Evolutionary conservation across 1,140 invertebrate species (phyloP).

Genomic region (Magallana gigas): DNA sequence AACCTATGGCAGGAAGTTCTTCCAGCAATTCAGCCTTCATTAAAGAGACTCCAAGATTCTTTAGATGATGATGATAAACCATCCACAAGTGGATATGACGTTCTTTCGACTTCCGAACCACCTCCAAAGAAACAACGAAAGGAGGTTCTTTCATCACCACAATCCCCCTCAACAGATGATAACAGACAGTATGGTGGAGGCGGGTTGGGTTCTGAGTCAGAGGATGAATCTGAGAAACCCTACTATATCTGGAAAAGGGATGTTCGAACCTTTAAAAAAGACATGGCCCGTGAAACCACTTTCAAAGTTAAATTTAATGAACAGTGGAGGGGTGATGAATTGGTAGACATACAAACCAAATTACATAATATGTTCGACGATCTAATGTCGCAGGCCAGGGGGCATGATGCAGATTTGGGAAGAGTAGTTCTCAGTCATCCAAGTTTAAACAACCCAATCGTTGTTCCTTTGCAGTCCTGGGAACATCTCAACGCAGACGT

Average conservation of each 20-base stretch:
- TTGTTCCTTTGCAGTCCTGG: slow-evolving; percentile 20
- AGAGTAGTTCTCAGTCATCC: slow-evolving; percentile 41
- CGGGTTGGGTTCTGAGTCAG: background rate
- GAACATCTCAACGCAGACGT: slow-evolving; percentile 31
- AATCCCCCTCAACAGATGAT: background rate
- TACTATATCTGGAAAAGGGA: slow-evolving; percentile 27
- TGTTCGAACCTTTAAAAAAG: slow-evolving; percentile 39
- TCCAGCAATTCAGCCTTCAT: background rate
- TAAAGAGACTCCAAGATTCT: background rate
- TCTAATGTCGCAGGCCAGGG: slow-evolving; percentile 14
- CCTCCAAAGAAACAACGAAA: no score
- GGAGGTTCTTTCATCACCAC: no score
- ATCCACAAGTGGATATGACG: background rate
- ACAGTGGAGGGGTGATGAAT: slow-evolving; percentile 1
- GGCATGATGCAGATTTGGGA: slow-evolving; percentile 38
- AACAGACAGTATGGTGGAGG: background rate
- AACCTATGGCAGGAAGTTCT: slow-evolving; percentile 15
- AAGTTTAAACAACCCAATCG: slow-evolving; percentile 22
- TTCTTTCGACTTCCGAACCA: no score
- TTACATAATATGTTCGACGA: slow-evolving; percentile 46
- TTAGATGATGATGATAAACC: background rate
- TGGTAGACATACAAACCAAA: slow-evolving; percentile 15
- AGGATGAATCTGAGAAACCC: background rate
- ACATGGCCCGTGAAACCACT: slow-evolving; percentile 12
- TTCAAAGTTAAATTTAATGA: slow-evolving; percentile 40